Evolutionary conservation across 2,888 invertebrate species (phyloP).

Genomic region (Melipona bicolor): DNA sequence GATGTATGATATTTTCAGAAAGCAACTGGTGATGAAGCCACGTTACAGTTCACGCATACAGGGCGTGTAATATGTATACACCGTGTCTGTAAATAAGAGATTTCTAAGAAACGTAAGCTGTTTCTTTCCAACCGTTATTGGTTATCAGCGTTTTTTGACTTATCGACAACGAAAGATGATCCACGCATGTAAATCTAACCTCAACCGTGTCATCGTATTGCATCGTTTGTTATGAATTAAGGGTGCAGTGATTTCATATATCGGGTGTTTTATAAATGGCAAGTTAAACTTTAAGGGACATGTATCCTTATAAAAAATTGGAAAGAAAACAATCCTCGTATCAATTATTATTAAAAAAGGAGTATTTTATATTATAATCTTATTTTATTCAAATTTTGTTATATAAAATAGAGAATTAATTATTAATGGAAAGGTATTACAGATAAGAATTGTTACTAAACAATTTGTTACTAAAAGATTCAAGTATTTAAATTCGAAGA

Average conservation of each 20-base stretch:
- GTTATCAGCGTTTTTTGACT: not conserved
- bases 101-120: slow-evolving; percentile 13
- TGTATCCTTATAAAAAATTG: too few species aligned
- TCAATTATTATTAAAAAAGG: too few species aligned
- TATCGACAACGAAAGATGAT: slow-evolving; percentile 19
- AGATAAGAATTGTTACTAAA: too few species aligned
- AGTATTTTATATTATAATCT: too few species aligned
- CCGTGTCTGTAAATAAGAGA: not conserved
- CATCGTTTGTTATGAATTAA: not conserved
- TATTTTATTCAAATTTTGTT: too few species aligned
- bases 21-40: slow-evolving; percentile 25
- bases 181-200: not conserved
- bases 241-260: not conserved
- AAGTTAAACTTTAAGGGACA: not conserved
- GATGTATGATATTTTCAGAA: slow-evolving; percentile 14
- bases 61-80: not conserved
- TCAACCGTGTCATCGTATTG: not conserved
- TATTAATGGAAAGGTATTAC: too few species aligned
- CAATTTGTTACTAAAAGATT: too few species aligned
- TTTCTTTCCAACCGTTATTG: not conserved
- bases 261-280: not conserved
- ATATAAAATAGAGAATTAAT: too few species aligned
- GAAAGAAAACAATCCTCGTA: too few species aligned
- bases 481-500: too few species aligned
- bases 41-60: not conserved